phyloP scores from a whole-genome alignment of 2,113 vertebrate species.

The Nannobrachium achirus region DNA sequence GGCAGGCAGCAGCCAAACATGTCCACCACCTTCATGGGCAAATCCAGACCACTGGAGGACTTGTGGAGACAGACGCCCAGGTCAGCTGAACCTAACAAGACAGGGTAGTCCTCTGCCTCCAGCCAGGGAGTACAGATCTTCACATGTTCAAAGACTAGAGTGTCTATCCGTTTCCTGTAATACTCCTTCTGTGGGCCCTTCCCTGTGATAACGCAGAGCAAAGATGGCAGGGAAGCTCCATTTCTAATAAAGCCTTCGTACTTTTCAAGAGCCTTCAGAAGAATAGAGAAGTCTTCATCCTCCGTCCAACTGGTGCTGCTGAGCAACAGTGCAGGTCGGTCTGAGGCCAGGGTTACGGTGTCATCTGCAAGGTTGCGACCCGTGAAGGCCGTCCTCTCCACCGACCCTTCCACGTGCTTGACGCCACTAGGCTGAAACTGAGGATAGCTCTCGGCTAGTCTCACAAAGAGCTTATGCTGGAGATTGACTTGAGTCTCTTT shows the following conservation, averaged over 20 bases:
- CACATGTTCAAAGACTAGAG: conserved; percentile 81
- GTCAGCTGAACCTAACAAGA: conserved; percentile 93
- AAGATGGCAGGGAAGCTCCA: conserved; percentile 80
- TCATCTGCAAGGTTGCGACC: conserved; percentile 57
- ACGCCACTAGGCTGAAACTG: conserved; percentile 72
- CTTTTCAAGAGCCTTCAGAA: conserved; percentile 89
- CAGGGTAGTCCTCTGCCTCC: conserved; percentile 93
- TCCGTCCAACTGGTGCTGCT: conserved; percentile 99
- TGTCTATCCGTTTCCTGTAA: conserved; percentile 82
- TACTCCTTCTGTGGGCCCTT: conserved; percentile 93
- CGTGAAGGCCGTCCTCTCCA: conserved; percentile 83
- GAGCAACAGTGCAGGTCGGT: conserved; percentile 87
- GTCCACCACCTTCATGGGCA: conserved; percentile 99
- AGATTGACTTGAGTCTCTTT: conserved; percentile 83
- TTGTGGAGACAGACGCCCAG: conserved; percentile 94
- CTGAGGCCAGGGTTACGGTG: conserved; percentile 36
- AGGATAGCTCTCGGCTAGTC: conserved; percentile 75
- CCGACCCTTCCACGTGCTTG: not conserved
- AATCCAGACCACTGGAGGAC: conserved; percentile 93
- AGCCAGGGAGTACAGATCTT: conserved; percentile 94
- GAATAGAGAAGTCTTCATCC: conserved; percentile 95
- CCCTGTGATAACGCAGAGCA: conserved; percentile 97
- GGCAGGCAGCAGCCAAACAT: conserved; percentile 98
- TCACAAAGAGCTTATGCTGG: conserved; percentile 85
- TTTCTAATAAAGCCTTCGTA: conserved; percentile 80